Conservation (phyloP, 2,888 invertebrate genomes). For the Ophioninae sp. region DNA sequence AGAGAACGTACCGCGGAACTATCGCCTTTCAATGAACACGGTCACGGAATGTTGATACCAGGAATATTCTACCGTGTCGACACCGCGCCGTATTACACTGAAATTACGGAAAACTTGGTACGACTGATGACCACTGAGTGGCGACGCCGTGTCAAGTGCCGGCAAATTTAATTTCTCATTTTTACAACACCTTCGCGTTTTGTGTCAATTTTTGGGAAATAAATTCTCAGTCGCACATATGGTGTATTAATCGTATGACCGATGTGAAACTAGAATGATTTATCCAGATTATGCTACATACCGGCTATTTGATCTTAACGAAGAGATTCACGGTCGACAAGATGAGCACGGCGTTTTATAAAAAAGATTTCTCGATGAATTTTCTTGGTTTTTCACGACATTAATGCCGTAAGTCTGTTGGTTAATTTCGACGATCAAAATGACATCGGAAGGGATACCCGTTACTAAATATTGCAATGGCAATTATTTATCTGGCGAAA, state of each 20-base stretch:
- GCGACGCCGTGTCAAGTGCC: not conserved
- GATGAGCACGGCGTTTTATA: no score
- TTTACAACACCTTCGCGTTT: not conserved
- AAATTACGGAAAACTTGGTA: constrained; percentile 1
- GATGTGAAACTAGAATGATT: not conserved
- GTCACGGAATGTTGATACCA: constrained; percentile 29
- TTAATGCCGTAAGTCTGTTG: no score
- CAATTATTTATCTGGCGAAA: no score
- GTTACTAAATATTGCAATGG: no score
- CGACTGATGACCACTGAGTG: not conserved
- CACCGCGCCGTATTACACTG: not conserved
- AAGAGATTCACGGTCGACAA: no score
- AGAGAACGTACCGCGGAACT: constrained; percentile 53
- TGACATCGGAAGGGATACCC: no score
- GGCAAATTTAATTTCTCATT: not conserved
- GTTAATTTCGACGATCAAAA: no score
- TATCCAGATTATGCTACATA: not conserved
- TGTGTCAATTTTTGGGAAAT: not conserved
- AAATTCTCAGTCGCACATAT: not conserved
- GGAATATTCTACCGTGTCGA: constrained; percentile 18
- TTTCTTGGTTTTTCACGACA: not conserved
- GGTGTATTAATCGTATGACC: not conserved
- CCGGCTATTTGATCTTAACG: not conserved
- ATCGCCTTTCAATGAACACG: constrained; percentile 52
- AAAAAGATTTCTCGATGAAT: not conserved